phyloP scores from a whole-genome alignment of 2,797 vertebrate genomes.

The Megalops cyprinoides region DNA sequence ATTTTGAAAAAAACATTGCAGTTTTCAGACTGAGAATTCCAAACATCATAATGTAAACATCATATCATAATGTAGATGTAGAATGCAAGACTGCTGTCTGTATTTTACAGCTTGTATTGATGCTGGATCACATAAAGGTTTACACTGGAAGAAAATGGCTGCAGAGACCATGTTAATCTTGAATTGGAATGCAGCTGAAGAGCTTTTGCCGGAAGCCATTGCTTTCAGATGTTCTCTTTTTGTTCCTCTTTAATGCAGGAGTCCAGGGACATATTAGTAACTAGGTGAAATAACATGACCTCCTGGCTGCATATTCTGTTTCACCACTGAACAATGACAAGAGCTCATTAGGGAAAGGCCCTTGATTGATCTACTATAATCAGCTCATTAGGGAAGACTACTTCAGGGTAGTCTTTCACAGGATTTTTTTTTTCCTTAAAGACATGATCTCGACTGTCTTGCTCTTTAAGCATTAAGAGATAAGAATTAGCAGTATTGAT shows the following conservation, averaged over 20 bases:
- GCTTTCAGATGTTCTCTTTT: constrained; percentile 32
- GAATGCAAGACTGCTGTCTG: background rate
- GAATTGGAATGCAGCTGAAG: background rate
- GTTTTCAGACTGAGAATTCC: too few species aligned
- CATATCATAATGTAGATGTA: background rate
- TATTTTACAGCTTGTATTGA: background rate
- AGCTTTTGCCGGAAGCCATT: background rate
- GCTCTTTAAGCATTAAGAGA: constrained; percentile 53
- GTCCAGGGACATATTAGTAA: constrained; percentile 44
- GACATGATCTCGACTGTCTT: constrained; percentile 51
- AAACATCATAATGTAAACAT: too few species aligned
- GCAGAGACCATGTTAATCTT: background rate
- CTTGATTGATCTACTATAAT: constrained; percentile 66
- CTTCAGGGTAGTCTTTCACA: constrained; percentile 35
- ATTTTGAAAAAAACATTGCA: too few species aligned
- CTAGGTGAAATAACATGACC: constrained; percentile 40
- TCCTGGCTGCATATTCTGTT: constrained; percentile 34
- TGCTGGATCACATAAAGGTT: background rate
- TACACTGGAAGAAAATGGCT: background rate
- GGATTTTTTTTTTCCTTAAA: constrained; percentile 27
- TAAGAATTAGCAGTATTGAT: constrained; percentile 53
- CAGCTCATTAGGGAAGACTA: constrained; percentile 60
- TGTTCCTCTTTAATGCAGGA: constrained; percentile 29
- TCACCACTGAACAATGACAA: constrained; percentile 47
- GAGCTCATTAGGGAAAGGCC: constrained; percentile 47